Evolutionary conservation across 2,888 invertebrate species (phyloP), one percentile per base, ranked within the genome.

Genomic region (Macaria liturata): DNA sequence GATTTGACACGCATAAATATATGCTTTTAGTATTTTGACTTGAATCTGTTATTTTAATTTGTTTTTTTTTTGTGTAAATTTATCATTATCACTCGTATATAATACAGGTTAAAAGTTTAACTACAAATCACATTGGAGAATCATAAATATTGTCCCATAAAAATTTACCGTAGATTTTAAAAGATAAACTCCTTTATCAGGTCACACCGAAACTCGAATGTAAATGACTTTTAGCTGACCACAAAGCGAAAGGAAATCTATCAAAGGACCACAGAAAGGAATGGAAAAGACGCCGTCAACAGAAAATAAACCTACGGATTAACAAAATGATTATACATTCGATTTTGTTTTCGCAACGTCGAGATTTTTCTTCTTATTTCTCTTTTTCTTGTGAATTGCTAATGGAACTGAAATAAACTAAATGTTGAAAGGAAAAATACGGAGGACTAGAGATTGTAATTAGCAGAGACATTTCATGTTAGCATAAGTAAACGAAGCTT

Each of bases 321-420:
- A 56, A 40, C 32, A 47, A 37, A 45, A 51, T 51, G 56, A 56
- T 50, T 56, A 56, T 50, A 49, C 46, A 49, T 50, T 46, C 46
- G 50, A 50, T 56, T 42, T 50, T 50, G 56, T 46, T 50, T 55
- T 46, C 50, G 39, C 32, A 47, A n/a, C 54, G 47, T 44, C 7
- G 32, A 32, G 42, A 43, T 39, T 44, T 49, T 49, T 39, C 20
- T 4, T 50, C 49, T 50, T 31, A 32, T 46, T 46, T 30, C 7
- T 42, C 42, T 31, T 1, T 43, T 48, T 45, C 32, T 34, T 5
- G 34, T 34, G 9, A 39, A 32, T 34, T 32, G 46, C 42, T 55
- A 55, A 55, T 40, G 46, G 45, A 49, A 55, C 32, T 6, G 46
- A 31, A 34, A 32, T 45, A 42, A 37, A 42, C 42, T 49, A 42